These are phyloP conservation scores for Polyommatus iphigenia DNA, from an alignment of 2,888 invertebrate species.

Conservation along the genomic window DNA sequence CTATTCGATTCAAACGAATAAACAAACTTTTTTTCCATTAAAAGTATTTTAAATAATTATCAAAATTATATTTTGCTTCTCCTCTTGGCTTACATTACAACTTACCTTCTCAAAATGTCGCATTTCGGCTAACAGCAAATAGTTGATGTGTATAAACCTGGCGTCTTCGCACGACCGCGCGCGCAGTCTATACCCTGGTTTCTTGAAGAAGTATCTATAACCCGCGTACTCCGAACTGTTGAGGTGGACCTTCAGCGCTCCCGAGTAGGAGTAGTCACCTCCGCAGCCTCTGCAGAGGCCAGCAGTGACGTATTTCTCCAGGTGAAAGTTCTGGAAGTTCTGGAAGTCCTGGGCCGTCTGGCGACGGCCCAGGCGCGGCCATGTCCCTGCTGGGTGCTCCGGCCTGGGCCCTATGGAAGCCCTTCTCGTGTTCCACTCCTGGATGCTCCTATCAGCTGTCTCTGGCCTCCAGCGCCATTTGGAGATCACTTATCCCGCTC, in stretches of 20 bases:
- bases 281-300: slow-evolving; percentile 72
- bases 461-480: slow-evolving; percentile 73
- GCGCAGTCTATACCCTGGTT: slow-evolving; percentile 64
- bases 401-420: slow-evolving; percentile 54
- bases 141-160: slow-evolving; percentile 83
- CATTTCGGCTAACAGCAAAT: slow-evolving; percentile 81
- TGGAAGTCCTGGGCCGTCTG: slow-evolving; percentile 54
- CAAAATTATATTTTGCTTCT: too few species aligned
- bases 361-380: slow-evolving; percentile 64
- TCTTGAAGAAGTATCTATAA: slow-evolving; percentile 68
- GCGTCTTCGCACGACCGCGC: slow-evolving; percentile 81
- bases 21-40: too few species aligned
- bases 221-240: slow-evolving; percentile 76
- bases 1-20: too few species aligned
- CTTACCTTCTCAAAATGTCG: slow-evolving; percentile 84
- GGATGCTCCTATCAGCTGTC: slow-evolving; percentile 67
- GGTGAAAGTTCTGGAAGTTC: neutral
- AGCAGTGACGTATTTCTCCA: slow-evolving; percentile 63
- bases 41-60: too few species aligned
- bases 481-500: slow-evolving; percentile 72
- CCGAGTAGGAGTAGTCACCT: slow-evolving; percentile 69
- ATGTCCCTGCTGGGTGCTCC: slow-evolving; percentile 61
- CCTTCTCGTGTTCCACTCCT: slow-evolving; percentile 77
- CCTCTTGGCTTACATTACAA: neutral
- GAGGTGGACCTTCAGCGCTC: slow-evolving; percentile 68